phyloP scores from a whole-genome alignment of 2,113 vertebrate species.

The Phyllostomus hastatus region DNA sequence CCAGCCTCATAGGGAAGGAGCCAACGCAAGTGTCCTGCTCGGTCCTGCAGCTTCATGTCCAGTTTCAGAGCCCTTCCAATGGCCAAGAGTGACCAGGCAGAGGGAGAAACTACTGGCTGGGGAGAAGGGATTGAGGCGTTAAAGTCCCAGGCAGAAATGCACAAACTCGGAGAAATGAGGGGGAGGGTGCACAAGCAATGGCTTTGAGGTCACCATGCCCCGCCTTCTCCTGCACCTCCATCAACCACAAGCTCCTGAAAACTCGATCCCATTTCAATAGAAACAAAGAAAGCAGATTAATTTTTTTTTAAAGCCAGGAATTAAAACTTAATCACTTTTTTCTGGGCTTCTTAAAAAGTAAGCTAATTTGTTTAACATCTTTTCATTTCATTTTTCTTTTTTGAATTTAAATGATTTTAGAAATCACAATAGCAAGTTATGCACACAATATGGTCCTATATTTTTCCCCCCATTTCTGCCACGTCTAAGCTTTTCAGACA shows the following conservation, averaged over 20 bases:
- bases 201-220: conserved; percentile 30
- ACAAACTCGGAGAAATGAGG: conserved; percentile 52
- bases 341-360: conserved; percentile 11
- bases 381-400: not conserved
- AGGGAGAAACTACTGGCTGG: conserved; percentile 39
- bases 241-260: conserved; percentile 16
- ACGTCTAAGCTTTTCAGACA: not conserved
- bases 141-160: conserved; percentile 42
- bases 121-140: conserved; percentile 43
- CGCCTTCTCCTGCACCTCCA: conserved; percentile 16
- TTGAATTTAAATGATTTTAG: not conserved
- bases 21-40: not conserved
- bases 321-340: not conserved
- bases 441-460: not conserved
- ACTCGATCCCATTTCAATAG: conserved; percentile 47
- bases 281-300: conserved; percentile 47
- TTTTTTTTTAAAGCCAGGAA: conserved; percentile 58
- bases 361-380: not conserved
- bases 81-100: conserved; percentile 37
- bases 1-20: not conserved
- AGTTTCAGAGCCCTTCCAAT: not conserved
- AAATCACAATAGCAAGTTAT: not conserved
- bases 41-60: not conserved
- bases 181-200: conserved; percentile 38
- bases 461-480: not conserved